Base-by-base conservation (phyloP, 2,113 vertebrate species). In the Motacilla alba region DNA sequence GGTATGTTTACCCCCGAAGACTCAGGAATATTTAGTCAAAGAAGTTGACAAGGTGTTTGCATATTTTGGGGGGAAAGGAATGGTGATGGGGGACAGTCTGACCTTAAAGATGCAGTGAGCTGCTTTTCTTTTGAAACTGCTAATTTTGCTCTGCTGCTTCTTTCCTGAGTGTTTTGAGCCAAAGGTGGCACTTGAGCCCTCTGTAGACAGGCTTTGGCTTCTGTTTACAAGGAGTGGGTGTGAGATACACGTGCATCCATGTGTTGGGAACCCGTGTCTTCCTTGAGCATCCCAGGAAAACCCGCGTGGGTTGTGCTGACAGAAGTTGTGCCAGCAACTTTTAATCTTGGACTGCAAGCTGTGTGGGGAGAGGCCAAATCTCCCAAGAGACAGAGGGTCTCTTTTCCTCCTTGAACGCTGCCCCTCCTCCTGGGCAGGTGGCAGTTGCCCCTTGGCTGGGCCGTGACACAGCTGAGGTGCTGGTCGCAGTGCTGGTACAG, bases 1-100 rank as follows among this genome's bases (percentile, higher is more conserved):
- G 95, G 95, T 97, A 64, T 56, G 79, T 97, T 97, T 97, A 95
- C 92, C 92, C 76, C 49, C 75, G 93, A 96, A 95, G 80, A 93
- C 58, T 94, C 53, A 73, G 66, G 94, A 87, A 79, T 97, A 91
- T 94, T 90, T 88, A 90, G 87, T 89, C 24, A 90, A 96, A 96
- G 80, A 93, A 92, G 44, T 81, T 96, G 87, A 93, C 50, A 69
- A 60, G 58, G 87, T 84, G 31, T 87, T 91, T 76, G 68, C 55
- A 14, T 87, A 44, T 90, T 90, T 55, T 43, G 6, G 28, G 35
- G 43, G 35, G 31, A 63, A 50, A 87, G 77, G 21, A 14, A 23
- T 87, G 30, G 41, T 93, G 73, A 21, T 75, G 50, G 35, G n/a
- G 95, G 56, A 23, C 89, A 90, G 35, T 86, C 33, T 88, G 69